A percentile compares a stretch with the other conserved stretches of the same genome.
Evolutionary conservation across 2,113 vertebrate species (phyloP).

Genomic region (Peromyscus maniculatus): DNA sequence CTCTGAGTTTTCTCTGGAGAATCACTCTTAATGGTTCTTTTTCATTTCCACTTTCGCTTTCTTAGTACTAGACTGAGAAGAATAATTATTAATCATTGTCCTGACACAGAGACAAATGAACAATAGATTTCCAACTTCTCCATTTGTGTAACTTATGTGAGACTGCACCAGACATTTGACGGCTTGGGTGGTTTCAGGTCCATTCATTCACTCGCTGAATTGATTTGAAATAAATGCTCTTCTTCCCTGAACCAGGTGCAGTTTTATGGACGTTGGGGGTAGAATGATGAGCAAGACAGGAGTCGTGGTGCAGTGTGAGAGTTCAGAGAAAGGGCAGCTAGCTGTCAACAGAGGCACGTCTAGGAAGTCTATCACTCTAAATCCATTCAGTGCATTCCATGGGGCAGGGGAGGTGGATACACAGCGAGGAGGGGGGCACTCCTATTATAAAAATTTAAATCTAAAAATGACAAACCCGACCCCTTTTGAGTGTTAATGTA

Average conservation of each 20-base stretch:
- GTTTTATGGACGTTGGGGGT: background rate
- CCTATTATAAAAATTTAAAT: background rate
- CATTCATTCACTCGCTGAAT: background rate
- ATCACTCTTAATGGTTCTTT: background rate
- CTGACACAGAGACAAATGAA: background rate
- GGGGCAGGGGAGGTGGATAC: background rate
- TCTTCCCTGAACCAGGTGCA: background rate
- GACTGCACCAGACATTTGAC: background rate
- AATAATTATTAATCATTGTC: background rate
- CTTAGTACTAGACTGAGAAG: background rate
- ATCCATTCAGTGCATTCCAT: background rate
- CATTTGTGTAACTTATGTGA: background rate
- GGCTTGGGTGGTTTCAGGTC: background rate
- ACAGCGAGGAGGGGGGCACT: background rate
- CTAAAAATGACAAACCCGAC: background rate
- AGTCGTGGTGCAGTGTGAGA: background rate
- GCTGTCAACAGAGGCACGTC: background rate
- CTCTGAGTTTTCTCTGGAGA: background rate
- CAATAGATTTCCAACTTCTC: background rate
- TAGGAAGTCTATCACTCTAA: background rate
- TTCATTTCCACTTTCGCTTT: background rate
- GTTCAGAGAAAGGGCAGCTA: background rate
- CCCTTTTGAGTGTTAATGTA: background rate
- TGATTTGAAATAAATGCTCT: conserved; percentile 37
- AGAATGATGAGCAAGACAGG: background rate